Percentiles rank a stretch among this genome's conserved stretches.
Conservation (phyloP, 1,140 invertebrate genomes). For the Mya arenaria region DNA sequence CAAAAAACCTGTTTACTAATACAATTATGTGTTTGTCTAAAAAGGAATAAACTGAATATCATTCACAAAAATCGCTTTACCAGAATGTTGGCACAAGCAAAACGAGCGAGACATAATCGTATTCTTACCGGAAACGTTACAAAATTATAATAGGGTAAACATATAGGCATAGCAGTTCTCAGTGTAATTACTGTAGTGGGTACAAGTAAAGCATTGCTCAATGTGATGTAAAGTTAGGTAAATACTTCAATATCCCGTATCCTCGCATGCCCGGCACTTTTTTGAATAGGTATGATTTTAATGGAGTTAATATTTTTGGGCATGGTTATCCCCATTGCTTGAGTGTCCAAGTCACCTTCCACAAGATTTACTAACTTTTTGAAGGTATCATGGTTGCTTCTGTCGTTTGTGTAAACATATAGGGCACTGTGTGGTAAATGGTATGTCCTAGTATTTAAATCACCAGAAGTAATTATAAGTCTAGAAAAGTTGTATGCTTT, state of each 20-base stretch:
- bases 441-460: constrained; percentile 39
- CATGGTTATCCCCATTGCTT: constrained; percentile 48
- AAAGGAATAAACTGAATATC: too few species aligned
- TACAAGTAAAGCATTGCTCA: too few species aligned
- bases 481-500: constrained; percentile 55
- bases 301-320: constrained; percentile 57
- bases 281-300: constrained; percentile 1
- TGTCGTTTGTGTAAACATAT: background rate
- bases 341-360: constrained; percentile 58
- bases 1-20: too few species aligned
- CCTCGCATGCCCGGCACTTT: constrained; percentile 29
- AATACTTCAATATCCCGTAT: constrained; percentile 56
- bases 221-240: too few species aligned
- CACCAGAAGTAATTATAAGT: constrained; percentile 62
- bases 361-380: constrained; percentile 31
- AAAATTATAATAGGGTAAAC: too few species aligned
- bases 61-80: too few species aligned
- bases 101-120: too few species aligned
- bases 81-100: too few species aligned
- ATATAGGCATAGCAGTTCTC: too few species aligned
- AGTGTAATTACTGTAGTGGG: too few species aligned
- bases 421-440: constrained; percentile 62
- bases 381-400: background rate
- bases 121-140: too few species aligned
- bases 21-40: too few species aligned